Base-by-base conservation (phyloP, 1,140 invertebrate genomes). In the Apis mellifera region DNA sequence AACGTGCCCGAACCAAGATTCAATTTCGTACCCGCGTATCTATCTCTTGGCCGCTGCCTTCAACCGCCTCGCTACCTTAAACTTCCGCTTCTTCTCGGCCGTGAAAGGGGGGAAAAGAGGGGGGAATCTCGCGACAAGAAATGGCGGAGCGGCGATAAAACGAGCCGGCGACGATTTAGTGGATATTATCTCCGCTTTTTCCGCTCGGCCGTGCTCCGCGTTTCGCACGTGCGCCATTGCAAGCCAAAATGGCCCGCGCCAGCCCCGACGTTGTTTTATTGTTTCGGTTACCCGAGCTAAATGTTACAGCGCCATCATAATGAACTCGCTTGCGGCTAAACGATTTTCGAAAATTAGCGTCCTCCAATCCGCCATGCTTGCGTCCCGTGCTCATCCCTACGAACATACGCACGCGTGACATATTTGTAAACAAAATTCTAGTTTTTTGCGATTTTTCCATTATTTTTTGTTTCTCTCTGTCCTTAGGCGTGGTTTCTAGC, bases 161-260 rank as follows among this genome's bases (percentile, higher is more conserved):
- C 82, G 82, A 84, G 69, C 79, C 76, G 50, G 50, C 74, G 79
- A 87, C 88, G 85, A 91, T 91, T 92, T 91, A 91, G 83, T 88
- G 87, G 84, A 91, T 89, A 92, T 91, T 92, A 91, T 91, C 89
- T 87, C 83, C 68, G 74, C 86, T 76, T 87, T 83, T 90, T 91
- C 89, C 90, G 89, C 86, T 89, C 75, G 84, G 84, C 52, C 80
- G 87, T 84, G 80, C 80, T 73, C 59, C 4, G 32, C 32, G 69
- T 76, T 74, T 19, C 62, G 72, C 62, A 64, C 75, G 79, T 71
- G 26, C 55, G 57, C 12, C 1, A 15, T 60, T 60, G 65, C 73
- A 62, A 7, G 3, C n/a, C 48, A 52, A 82, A 77, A 82, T 60
- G 62, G 23, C 19, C 42, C 79, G 23, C 19, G 12, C 64, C n/a